A percentile compares a stretch with the other conserved stretches of the same genome.
These are phyloP conservation scores for Drosophila prolongata DNA, from an alignment of 2,888 invertebrate genomes.

Conservation along the genomic window DNA sequence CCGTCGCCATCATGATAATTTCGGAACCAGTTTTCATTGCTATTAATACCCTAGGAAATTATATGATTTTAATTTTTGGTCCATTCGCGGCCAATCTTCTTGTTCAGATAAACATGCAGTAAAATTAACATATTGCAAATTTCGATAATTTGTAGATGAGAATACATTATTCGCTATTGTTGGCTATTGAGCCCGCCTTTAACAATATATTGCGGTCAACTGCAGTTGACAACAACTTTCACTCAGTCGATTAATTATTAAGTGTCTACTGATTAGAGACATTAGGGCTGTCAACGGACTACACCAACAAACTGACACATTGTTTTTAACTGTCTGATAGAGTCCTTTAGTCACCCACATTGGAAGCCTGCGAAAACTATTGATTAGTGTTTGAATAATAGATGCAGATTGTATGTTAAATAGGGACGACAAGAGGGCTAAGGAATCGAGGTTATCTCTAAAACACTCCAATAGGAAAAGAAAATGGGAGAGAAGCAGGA, in stretches of 20 bases:
- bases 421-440: background rate
- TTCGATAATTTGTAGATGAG: too few relatives aligned
- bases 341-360: slow-evolving; percentile 2
- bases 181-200: too few relatives aligned
- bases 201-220: too few relatives aligned
- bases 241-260: slow-evolving; percentile 58
- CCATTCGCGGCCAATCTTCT: too few relatives aligned
- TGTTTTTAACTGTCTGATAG: slow-evolving; percentile 46
- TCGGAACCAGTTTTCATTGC: too few relatives aligned
- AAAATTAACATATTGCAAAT: too few relatives aligned
- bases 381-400: slow-evolving; percentile 71
- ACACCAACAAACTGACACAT: slow-evolving; percentile 52
- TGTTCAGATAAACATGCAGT: too few relatives aligned
- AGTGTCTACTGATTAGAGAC: slow-evolving; percentile 34
- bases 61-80: too few relatives aligned
- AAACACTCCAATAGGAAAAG: slow-evolving; percentile 31
- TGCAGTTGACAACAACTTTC: slow-evolving; percentile 25
- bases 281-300: slow-evolving; percentile 55
- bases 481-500: background rate
- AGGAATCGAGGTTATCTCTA: slow-evolving; percentile 39
- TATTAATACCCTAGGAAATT: too few relatives aligned
- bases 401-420: slow-evolving; percentile 44
- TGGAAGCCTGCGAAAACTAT: slow-evolving; percentile 60
- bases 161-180: too few relatives aligned
- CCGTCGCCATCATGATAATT: too few relatives aligned